phyloP scores from a whole-genome alignment of 2,113 vertebrate genomes.

The Austrofundulus limnaeus region DNA sequence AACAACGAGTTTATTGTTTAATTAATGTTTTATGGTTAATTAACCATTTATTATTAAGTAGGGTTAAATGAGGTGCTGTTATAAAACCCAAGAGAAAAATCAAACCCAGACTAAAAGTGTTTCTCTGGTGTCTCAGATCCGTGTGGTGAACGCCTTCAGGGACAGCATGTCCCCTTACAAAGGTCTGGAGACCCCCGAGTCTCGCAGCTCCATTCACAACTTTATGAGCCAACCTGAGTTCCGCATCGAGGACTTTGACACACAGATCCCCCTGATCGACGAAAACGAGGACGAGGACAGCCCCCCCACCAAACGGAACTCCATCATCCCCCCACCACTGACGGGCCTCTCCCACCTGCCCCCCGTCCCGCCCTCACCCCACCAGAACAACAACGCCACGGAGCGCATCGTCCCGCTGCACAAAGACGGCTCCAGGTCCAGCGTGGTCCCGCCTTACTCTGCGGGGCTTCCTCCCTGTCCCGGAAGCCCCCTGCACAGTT shows the following conservation, averaged over 20 bases:
- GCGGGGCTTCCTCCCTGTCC: constrained; percentile 84
- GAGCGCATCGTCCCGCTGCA: constrained; percentile 85
- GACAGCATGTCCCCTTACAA: constrained; percentile 89
- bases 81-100: too few species aligned
- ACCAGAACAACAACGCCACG: constrained; percentile 92
- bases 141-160: constrained; percentile 98
- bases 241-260: constrained; percentile 92
- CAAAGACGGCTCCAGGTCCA: constrained; percentile 85
- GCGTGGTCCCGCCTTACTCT: constrained; percentile 61
- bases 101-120: not conserved
- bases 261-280: constrained; percentile 95
- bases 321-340: constrained; percentile 69
- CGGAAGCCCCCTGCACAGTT: constrained; percentile 96
- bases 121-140: constrained; percentile 81
- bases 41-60: too few species aligned
- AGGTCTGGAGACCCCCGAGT: constrained; percentile 93
- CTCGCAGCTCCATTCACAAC: constrained; percentile 98
- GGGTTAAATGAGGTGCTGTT: too few species aligned
- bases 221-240: constrained; percentile 98
- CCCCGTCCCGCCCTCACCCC: constrained; percentile 63
- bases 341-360: constrained; percentile 73
- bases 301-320: constrained; percentile 88
- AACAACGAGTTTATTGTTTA: too few species aligned
- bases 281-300: constrained; percentile 94
- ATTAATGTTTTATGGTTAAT: too few species aligned